A percentile compares a stretch with the other conserved stretches of the same genome.
Conservation (phyloP, 35 echinoderm and acorn worm species). For the Stichopus chloronotus region DNA sequence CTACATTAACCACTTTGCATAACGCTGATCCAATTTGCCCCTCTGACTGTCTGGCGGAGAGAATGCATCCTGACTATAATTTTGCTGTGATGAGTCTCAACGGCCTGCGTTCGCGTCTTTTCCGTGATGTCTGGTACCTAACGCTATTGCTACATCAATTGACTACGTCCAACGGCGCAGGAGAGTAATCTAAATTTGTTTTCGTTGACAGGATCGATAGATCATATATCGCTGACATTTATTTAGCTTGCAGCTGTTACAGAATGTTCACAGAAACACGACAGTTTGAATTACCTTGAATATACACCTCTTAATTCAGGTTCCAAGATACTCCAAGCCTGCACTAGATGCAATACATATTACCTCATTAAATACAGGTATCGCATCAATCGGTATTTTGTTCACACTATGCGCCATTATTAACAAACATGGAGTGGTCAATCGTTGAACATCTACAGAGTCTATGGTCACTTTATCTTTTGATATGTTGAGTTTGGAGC, state of each 20-base stretch:
- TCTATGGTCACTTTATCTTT: not conserved
- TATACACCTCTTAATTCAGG: not conserved
- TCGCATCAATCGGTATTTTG: not conserved
- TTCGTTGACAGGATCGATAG: conserved; percentile 20
- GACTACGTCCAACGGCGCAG: not conserved
- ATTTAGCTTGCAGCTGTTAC: conserved; percentile 34
- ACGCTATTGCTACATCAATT: not conserved
- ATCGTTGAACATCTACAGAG: not conserved
- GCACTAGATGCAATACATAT: not conserved
- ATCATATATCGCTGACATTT: conserved; percentile 26
- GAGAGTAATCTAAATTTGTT: not conserved
- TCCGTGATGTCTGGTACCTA: not conserved
- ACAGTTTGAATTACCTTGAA: conserved; percentile 15
- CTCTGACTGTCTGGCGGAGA: not conserved
- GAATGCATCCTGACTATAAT: not conserved
- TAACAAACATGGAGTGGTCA: not conserved
- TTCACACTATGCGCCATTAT: not conserved
- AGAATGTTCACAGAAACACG: conserved; percentile 18
- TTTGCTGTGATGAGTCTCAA: not conserved
- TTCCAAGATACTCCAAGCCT: not conserved
- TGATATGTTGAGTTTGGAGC: too few species aligned
- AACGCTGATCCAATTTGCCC: not conserved
- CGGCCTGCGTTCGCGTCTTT: not conserved
- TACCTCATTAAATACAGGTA: not conserved
- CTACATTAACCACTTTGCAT: not conserved